Evolutionary conservation across 2,113 vertebrate genomes (phyloP), one percentile per base, ranked within the genome.

Genomic region (Ondatra zibethicus): DNA sequence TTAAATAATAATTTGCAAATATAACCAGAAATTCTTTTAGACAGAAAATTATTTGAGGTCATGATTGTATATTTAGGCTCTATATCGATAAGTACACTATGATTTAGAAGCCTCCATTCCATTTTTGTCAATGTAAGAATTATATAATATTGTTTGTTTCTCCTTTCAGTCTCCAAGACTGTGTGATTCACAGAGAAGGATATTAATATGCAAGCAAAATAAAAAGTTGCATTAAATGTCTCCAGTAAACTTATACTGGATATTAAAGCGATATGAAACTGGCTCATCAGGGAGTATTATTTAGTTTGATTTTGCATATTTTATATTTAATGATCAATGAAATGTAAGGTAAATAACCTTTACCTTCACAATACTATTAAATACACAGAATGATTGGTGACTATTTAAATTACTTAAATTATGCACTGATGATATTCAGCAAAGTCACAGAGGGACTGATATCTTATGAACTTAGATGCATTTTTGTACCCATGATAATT

Each of bases 351-450:
- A 91, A 92, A 16, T 77, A 93, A 55, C 25, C 66, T 8, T 84
- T 27, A 8, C 7, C 25, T 63, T 23, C 77, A 21, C 36, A 61
- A 92, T 87, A 76, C 13, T 33, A 68, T 75, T 52, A 95, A 70
- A 89, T 92, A 47, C 7, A 89, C 77, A 85, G 66, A 96, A 86
- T 14, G 47, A 77, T 68, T 80, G 63, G 58, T 13, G 66, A 25
- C 12, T 63, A 68, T 39, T 92, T 91, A 96, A 97, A 89, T 91
- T 94, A 96, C 65, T 91, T 91, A 96, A 97, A 89, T 91, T 94
- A 96, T 65, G 7, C 5, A 96, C 65, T 68, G 7, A 29, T 76
- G 3, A 45, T 94, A 39, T 84, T 95, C 25, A 84, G 36, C 78
- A 80, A 88, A 93, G 42, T 88, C 61, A 81, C 66, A 91, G 33